Conservation (phyloP, 2,113 vertebrate species). For the Perca fluviatilis region DNA sequence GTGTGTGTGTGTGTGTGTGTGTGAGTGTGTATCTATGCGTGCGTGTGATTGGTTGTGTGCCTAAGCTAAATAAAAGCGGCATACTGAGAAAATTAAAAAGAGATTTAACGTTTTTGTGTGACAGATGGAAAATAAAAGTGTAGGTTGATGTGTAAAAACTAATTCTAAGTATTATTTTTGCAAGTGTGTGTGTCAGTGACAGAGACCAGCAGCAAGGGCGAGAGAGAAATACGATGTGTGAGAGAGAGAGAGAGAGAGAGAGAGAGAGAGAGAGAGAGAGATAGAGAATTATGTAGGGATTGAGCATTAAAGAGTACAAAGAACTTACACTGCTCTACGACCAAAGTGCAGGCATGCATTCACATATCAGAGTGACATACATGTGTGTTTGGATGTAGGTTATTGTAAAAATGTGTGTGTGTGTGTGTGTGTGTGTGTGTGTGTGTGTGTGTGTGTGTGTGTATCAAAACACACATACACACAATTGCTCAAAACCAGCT, state of each 20-base stretch:
- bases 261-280: not conserved
- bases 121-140: constrained; percentile 69
- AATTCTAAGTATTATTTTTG: constrained; percentile 51
- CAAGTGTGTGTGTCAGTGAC: not conserved
- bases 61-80: constrained; percentile 64
- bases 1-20: constrained; percentile 26
- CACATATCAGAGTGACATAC: constrained; percentile 11
- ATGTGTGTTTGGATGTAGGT: constrained; percentile 37
- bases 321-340: not conserved
- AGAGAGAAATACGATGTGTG: not conserved
- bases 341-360: constrained; percentile 21
- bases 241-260: too few relatives aligned
- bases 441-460: constrained; percentile 17
- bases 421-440: too few relatives aligned
- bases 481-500: not conserved
- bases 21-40: not conserved
- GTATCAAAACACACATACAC: not conserved
- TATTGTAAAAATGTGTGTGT: not conserved
- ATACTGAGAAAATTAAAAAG: constrained; percentile 77
- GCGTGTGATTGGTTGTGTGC: constrained; percentile 42
- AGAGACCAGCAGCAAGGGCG: not conserved
- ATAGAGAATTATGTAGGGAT: not conserved
- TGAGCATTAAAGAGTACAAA: constrained; percentile 14
- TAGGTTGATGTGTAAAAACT: constrained; percentile 51
- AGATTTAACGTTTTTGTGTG: constrained; percentile 69